A percentile compares a stretch with the other conserved stretches of the same genome.
These are phyloP conservation scores for Clarias platycephalus DNA, from an alignment of 2,797 vertebrate species.

Conservation along the genomic window DNA sequence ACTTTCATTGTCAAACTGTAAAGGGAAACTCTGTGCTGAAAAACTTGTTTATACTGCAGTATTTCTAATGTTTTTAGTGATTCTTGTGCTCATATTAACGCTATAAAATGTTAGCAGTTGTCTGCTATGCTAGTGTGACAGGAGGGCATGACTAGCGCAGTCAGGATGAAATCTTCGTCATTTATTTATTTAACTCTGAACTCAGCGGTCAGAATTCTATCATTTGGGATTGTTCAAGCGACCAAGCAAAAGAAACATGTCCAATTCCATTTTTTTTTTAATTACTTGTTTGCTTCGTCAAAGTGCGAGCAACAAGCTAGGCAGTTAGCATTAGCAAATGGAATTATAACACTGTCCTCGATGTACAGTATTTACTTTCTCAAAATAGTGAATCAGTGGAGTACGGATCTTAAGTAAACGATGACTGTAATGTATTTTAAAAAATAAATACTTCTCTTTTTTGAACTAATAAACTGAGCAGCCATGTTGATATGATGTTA, in stretches of 20 bases:
- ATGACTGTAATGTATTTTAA: neutral
- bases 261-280: neutral
- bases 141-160: neutral
- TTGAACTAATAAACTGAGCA: neutral
- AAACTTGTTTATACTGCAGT: neutral
- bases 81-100: neutral
- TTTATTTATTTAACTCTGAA: neutral
- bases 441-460: neutral
- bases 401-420: neutral
- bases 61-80: neutral
- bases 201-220: neutral
- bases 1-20: neutral
- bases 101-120: neutral
- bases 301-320: neutral
- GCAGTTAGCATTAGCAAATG: neutral
- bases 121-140: neutral
- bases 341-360: neutral
- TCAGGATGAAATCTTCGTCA: neutral
- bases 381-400: neutral
- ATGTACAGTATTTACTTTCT: neutral
- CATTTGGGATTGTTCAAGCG: neutral
- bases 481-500: neutral
- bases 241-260: neutral
- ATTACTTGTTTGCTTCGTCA: neutral
- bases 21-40: neutral